A percentile compares a stretch with the other conserved stretches of the same genome.
Conservation (phyloP, 2,113 vertebrate genomes). For the Brienomyrus longianalis region DNA sequence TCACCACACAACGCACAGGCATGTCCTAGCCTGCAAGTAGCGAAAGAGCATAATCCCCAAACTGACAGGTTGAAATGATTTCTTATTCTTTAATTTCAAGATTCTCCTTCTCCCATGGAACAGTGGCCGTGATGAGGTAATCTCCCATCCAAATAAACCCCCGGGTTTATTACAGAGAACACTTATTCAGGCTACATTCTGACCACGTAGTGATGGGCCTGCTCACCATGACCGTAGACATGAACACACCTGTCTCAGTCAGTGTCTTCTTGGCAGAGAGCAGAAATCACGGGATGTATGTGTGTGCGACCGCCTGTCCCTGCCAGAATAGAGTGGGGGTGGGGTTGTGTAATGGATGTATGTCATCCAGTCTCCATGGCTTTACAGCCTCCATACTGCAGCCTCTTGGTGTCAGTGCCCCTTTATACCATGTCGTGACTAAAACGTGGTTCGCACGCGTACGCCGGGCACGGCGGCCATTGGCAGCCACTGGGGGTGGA, state of each 20-base stretch:
- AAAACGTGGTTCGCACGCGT: neutral
- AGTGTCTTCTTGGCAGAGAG: neutral
- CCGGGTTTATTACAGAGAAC: neutral
- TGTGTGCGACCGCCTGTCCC: neutral
- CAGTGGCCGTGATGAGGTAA: neutral
- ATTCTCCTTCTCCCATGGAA: neutral
- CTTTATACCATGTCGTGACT: neutral
- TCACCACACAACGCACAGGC: neutral
- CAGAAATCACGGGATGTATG: neutral
- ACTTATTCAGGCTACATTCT: neutral
- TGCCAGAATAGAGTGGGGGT: slow-evolving; percentile 12
- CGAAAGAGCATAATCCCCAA: neutral
- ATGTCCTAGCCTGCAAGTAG: neutral
- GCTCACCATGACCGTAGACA: neutral
- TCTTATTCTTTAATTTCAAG: neutral
- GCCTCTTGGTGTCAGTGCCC: neutral
- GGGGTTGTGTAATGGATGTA: slow-evolving; percentile 19
- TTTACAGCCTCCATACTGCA: slow-evolving; percentile 5
- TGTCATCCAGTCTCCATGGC: slow-evolving; percentile 9
- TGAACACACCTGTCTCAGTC: neutral
- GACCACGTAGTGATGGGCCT: neutral
- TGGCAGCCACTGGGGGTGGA: slow-evolving; percentile 18
- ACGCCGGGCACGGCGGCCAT: neutral
- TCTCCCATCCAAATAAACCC: neutral
- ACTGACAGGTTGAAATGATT: neutral